Evolutionary conservation across 2,113 vertebrate species (phyloP).

Genomic region (Heptranchias perlo): DNA sequence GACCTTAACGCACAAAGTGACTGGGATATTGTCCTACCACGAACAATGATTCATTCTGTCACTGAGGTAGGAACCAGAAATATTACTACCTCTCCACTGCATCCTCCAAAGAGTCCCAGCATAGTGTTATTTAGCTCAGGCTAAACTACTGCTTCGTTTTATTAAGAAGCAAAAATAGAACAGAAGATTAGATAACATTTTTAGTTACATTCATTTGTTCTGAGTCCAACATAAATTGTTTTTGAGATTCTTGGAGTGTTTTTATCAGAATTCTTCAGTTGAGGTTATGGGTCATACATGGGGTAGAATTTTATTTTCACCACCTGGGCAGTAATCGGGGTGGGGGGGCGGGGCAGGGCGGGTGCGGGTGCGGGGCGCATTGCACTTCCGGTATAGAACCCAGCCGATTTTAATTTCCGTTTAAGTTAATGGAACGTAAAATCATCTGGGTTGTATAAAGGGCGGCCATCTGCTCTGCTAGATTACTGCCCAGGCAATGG

Average conservation of each 20-base stretch:
- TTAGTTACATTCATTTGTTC: neutral
- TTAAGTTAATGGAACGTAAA: neutral
- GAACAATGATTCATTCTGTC: neutral
- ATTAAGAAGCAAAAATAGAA: neutral
- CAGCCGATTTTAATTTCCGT: neutral
- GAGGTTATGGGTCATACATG: neutral
- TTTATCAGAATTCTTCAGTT: neutral
- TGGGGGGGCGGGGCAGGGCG: too few relatives aligned
- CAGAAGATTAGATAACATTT: neutral
- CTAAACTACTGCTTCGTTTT: neutral
- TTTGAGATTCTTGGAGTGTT: neutral
- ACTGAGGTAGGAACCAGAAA: neutral
- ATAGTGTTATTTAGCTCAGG: neutral
- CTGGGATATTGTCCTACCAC: neutral
- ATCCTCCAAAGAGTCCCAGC: too few relatives aligned
- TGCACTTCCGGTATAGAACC: neutral
- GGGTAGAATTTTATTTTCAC: neutral
- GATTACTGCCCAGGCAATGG: neutral
- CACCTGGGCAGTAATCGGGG: neutral
- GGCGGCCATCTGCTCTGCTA: neutral
- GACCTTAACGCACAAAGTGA: neutral
- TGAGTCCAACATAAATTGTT: neutral
- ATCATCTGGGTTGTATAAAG: neutral
- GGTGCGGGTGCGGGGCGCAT: too few relatives aligned
- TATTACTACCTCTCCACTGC: neutral